Percentiles rank a stretch among this genome's conserved stretches.
These are phyloP conservation scores for Hormiphora californensis DNA, from an alignment of 37 sponge, comb jelly and placozoan species.

Conservation along the genomic window DNA sequence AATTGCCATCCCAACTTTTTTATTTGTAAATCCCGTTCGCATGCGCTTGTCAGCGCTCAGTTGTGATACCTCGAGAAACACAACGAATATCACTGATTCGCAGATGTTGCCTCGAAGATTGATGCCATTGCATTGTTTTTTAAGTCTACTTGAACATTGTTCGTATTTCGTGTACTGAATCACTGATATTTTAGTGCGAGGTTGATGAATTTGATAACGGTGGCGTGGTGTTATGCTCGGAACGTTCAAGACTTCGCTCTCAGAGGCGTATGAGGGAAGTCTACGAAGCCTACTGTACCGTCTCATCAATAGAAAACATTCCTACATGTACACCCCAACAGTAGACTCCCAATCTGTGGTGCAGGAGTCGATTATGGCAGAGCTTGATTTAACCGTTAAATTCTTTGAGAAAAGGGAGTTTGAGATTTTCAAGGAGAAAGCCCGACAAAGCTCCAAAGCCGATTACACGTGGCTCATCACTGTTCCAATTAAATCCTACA, in stretches of 20 bases:
- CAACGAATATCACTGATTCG: too few relatives aligned
- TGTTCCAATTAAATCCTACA: not conserved
- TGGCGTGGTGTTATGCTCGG: constrained; percentile 15
- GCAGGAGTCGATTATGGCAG: constrained; percentile 17
- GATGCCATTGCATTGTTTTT: too few relatives aligned
- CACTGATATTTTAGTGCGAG: too few relatives aligned
- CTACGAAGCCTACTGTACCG: not conserved
- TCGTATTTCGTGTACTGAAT: too few relatives aligned
- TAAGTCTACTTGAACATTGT: too few relatives aligned
- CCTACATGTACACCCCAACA: constrained; percentile 20
- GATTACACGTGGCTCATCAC: constrained; percentile 47
- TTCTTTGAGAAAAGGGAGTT: constrained; percentile 24
- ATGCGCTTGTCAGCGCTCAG: too few relatives aligned
- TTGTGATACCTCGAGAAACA: too few relatives aligned
- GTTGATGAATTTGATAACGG: too few relatives aligned
- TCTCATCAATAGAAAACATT: constrained; percentile 32
- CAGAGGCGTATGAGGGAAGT: constrained; percentile 27
- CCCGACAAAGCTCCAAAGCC: not conserved
- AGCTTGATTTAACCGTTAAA: constrained; percentile 3
- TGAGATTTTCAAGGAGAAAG: constrained; percentile 42
- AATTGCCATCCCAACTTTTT: too few relatives aligned
- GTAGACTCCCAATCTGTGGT: constrained; percentile 10
- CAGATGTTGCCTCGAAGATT: too few relatives aligned
- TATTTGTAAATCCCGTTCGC: too few relatives aligned
- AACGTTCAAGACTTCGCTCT: constrained; percentile 7